Conservation (phyloP, 92 coral and sea anemone genomes). For the Epizoanthus fatuus region DNA sequence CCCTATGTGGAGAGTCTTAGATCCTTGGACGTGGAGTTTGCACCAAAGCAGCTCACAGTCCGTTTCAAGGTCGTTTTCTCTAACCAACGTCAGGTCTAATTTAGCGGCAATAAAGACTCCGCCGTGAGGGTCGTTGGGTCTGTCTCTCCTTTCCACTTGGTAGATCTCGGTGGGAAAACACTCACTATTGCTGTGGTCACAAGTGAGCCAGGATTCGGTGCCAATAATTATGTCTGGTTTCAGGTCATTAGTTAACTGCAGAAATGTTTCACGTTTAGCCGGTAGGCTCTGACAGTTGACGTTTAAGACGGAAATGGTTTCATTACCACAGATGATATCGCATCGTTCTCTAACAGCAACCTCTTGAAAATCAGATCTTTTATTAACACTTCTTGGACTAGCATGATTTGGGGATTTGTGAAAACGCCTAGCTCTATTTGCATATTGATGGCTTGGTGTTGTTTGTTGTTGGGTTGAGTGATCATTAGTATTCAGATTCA, state of each 20-base stretch:
- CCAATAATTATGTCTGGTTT: constrained; percentile 65
- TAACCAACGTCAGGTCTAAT: neutral
- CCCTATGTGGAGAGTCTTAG: constrained; percentile 40
- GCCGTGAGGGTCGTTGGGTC: constrained; percentile 44
- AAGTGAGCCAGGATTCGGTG: constrained; percentile 54
- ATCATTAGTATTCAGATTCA: no score
- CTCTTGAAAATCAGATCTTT: no score
- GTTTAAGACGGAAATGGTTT: constrained; percentile 46
- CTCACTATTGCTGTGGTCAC: constrained; percentile 31
- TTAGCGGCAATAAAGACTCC: constrained; percentile 29
- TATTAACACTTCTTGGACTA: no score
- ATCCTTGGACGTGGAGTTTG: constrained; percentile 33
- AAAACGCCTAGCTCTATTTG: no score
- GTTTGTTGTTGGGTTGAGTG: no score
- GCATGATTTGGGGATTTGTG: no score
- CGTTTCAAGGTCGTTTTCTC: constrained; percentile 33
- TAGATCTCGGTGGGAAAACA: constrained; percentile 41
- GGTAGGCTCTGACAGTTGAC: constrained; percentile 64
- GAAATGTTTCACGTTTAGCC: constrained; percentile 54
- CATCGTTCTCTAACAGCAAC: no score
- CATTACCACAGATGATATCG: neutral
- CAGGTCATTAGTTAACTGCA: constrained; percentile 32
- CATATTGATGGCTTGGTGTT: no score
- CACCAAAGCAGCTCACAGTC: constrained; percentile 54
- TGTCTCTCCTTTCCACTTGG: constrained; percentile 48